These are phyloP conservation scores for Fukomys damarensis DNA, from an alignment of 2,113 vertebrate genomes.

Conservation along the genomic window DNA sequence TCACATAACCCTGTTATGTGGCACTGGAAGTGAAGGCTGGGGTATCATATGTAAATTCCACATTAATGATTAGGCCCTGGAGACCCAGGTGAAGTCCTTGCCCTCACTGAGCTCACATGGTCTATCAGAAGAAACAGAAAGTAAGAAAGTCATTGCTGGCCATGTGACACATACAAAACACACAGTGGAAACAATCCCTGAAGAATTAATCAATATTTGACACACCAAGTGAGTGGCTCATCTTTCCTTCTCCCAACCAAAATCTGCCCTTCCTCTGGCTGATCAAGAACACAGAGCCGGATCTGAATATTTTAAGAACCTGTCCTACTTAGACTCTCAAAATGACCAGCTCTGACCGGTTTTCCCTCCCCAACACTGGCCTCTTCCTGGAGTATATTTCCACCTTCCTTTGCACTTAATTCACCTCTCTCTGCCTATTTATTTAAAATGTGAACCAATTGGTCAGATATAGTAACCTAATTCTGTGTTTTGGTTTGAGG, in stretches of 20 bases:
- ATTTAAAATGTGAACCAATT: slow-evolving; percentile 76
- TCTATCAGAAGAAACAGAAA: background rate
- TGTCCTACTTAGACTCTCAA: slow-evolving; percentile 40
- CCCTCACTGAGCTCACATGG: background rate
- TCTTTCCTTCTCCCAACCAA: background rate
- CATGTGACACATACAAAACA: background rate
- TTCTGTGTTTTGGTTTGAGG: slow-evolving; percentile 71
- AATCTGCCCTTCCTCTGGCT: background rate
- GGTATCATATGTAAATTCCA: background rate
- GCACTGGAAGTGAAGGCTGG: background rate
- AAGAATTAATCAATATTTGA: background rate
- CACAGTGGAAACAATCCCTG: background rate
- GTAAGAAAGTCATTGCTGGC: background rate
- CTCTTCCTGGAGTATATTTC: slow-evolving; percentile 65
- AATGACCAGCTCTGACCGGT: slow-evolving; percentile 42
- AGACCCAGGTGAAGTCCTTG: background rate
- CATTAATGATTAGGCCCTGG: background rate
- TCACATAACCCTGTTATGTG: background rate
- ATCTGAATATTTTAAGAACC: slow-evolving; percentile 43
- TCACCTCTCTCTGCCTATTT: slow-evolving; percentile 56
- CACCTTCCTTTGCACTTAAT: slow-evolving; percentile 54
- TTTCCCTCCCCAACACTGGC: slow-evolving; percentile 8
- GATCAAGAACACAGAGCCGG: slow-evolving; percentile 3
- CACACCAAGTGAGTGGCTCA: background rate
- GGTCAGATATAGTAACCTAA: slow-evolving; percentile 75